Base-by-base conservation (phyloP, 2,888 invertebrate genomes). In the Synanthedon formicaeformis region DNA sequence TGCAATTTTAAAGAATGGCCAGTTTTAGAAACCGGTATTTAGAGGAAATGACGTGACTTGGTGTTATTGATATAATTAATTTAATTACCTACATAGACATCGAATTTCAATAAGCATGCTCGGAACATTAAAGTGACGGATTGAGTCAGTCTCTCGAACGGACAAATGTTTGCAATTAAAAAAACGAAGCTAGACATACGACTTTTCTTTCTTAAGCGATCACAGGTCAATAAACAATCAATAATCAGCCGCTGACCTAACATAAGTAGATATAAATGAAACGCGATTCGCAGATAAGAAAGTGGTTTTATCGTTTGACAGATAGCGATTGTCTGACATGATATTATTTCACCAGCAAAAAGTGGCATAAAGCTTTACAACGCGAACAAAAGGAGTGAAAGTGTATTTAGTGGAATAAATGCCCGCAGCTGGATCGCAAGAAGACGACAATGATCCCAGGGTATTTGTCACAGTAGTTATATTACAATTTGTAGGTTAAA, bases 321-420 rank as follows among this genome's bases (percentile, higher is more conserved):
- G 71, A 72, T 71, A 67, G 63, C 66, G 66, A 70, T 66, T 68
- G 67, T 67, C 69, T 68, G 73, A 75, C 72, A 70, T 66, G 73
- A 71, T 72, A 75, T 34, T 34, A 34, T 73, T 70, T 71, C 66
- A 68, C 62, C 64, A 62, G 64, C 67, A 76, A 78, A 81, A 78
- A 78, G 61, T 71, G 67, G 66, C 67, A 66, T 71, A 69, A 71
- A 64, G 54, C 58, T 57, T 55, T 51, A 41, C 50, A 51, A 50
- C 50, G 51, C 63, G 66, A 78, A 82, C 82, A 82, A 82, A 78
- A 72, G 75, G 67, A 78, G 82, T 70, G 81, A 82, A 82, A 82
- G 83, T 77, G 69, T 65, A 71, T 65, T 34, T 62, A 65, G 57
- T 53, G 54, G 62, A 60, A 63, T 59, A 62, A 60, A 56, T 56